Base-by-base conservation (phyloP, 2,797 vertebrate species). In the Melanotaenia trifasciata region DNA sequence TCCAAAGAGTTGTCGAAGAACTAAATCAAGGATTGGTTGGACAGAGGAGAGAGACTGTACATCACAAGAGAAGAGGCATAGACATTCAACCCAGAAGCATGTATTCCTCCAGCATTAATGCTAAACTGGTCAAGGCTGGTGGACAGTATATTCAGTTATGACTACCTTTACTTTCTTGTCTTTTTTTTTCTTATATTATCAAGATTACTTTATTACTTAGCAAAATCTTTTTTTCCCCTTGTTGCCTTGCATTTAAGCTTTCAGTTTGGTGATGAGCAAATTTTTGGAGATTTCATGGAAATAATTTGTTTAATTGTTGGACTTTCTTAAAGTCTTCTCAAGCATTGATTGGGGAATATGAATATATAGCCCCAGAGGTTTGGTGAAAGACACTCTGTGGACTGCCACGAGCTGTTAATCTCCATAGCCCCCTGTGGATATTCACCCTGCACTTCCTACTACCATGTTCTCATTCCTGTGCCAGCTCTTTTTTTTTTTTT, bases 1-100 rank as follows among this genome's bases (percentile, higher is more conserved):
- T 96, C 95, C 89, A 90, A 89, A 0, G 95, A 96, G 89, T 91
- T 96, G 72, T 92, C 91, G 8, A 96, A 95, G 87, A 92, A 87
- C 67, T 94, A 92, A 50, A 84, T 47, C 74, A 81, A 61, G 36
- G 36, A 58, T 35, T 22, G 18, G 20, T 63, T 61, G 71, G 71
- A 87, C 70, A 51, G 76, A 83, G 59, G 43, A 14, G 47, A 70
- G 70, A 74, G 65, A 87, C 70, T 83, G n/a, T 80, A 66, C 64
- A 68, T 47, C 83, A 70, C 58, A 40, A 70, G 75, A 86, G 67
- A 79, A 80, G 75, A 79, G 80, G 64, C 82, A 85, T 64, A 83
- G 85, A 87, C 81, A 78, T 86, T 90, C 65, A 81, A 72, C 70
- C 26, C 30, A 83, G 83, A 87, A 84, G 76, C 80, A 61, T 86